Conservation (phyloP, 2,888 invertebrate species). For the Torymus auratus region DNA sequence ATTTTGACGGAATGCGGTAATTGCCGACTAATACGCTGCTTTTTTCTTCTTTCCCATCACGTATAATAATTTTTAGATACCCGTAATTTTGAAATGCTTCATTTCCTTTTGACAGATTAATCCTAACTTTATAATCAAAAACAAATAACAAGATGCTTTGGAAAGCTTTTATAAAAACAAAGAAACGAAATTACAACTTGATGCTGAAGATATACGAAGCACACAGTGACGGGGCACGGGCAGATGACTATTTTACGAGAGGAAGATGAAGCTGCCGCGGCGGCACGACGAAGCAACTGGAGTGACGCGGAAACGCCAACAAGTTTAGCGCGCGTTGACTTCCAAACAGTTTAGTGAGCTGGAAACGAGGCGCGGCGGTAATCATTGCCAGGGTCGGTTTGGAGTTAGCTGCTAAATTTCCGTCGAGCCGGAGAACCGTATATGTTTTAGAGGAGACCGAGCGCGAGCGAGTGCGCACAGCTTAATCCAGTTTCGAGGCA, state of each 20-base stretch:
- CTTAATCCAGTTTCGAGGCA: slow-evolving; percentile 26
- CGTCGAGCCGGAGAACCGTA: background rate
- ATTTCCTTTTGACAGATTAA: too few relatives aligned
- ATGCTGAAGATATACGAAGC: too few relatives aligned
- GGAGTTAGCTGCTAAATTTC: slow-evolving; percentile 38
- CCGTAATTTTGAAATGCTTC: too few relatives aligned
- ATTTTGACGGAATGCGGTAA: too few relatives aligned
- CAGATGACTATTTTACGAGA: slow-evolving; percentile 33
- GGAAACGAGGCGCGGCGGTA: slow-evolving; percentile 26
- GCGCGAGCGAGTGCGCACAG: background rate
- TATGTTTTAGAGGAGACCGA: slow-evolving; percentile 12
- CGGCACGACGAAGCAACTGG: background rate
- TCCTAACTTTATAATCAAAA: too few relatives aligned
- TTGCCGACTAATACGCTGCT: too few relatives aligned
- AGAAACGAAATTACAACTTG: too few relatives aligned
- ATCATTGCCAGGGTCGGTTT: slow-evolving; percentile 51
- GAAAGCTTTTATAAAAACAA: too few relatives aligned
- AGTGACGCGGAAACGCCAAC: slow-evolving; percentile 26
- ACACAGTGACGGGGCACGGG: too few relatives aligned
- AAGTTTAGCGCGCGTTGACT: slow-evolving; percentile 39
- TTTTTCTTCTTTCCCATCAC: background rate
- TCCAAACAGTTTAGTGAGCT: slow-evolving; percentile 49
- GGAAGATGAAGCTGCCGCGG: slow-evolving; percentile 6
- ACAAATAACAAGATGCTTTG: too few relatives aligned
- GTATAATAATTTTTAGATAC: too few relatives aligned